These are phyloP conservation scores for Coenonympha arcania DNA, from an alignment of 2,888 invertebrate genomes.

Conservation along the genomic window DNA sequence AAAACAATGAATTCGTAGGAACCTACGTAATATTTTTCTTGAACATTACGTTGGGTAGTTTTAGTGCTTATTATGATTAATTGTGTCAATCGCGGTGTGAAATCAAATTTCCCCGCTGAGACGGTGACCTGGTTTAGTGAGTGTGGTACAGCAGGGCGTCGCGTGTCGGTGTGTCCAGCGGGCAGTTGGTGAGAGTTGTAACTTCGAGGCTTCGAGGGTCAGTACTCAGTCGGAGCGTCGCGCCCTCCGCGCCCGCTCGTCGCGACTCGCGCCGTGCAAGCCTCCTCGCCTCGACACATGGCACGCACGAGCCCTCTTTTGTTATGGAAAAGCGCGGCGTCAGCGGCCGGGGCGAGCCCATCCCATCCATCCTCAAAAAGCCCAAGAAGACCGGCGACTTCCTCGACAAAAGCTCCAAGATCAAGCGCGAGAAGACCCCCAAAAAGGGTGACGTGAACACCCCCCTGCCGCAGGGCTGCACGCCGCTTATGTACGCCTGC, in stretches of 20 bases:
- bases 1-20: no score
- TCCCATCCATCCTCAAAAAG: conserved; percentile 68
- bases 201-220: conserved; percentile 35
- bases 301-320: conserved; percentile 40
- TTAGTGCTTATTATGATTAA: conserved; percentile 2
- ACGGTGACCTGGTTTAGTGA: conserved; percentile 63
- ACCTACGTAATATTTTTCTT: no score
- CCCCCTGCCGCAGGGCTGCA: conserved; percentile 79
- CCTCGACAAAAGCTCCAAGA: conserved; percentile 64
- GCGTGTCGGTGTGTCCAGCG: conserved; percentile 56
- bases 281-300: conserved; percentile 38
- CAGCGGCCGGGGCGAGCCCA: conserved; percentile 62
- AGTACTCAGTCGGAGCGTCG: conserved; percentile 67
- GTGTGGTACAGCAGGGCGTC: conserved; percentile 47
- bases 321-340: conserved; percentile 66
- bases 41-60: not conserved
- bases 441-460: conserved; percentile 57
- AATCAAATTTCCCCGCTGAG: conserved; percentile 29
- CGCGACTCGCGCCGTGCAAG: conserved; percentile 37
- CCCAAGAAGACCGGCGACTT: conserved; percentile 58
- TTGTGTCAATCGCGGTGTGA: conserved; percentile 15
- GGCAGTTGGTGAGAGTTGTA: conserved; percentile 41
- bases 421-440: conserved; percentile 58
- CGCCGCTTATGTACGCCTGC: conserved; percentile 92
- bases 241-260: conserved; percentile 69